Percentiles rank a stretch among this genome's conserved stretches.
Conservation (phyloP, 2,797 vertebrate genomes). For the Tarsius wallacei region DNA sequence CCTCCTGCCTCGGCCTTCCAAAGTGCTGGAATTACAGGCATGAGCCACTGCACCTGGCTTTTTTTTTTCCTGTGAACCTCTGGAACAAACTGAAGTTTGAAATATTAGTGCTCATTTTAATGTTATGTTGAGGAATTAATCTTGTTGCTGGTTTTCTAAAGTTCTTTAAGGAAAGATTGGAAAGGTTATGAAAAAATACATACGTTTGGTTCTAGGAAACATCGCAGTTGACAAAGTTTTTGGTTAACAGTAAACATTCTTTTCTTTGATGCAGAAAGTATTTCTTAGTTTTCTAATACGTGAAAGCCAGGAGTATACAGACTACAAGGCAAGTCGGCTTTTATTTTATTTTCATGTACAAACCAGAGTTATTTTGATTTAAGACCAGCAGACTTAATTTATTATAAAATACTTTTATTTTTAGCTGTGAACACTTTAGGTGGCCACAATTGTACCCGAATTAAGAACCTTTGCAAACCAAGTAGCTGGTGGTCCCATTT, state of each 20-base stretch:
- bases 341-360: not conserved
- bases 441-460: not conserved
- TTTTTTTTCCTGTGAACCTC: not conserved
- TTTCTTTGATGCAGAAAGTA: slow-evolving; percentile 6
- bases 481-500: slow-evolving; percentile 73
- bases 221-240: not conserved
- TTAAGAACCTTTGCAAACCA: slow-evolving; percentile 63
- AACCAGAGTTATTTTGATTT: slow-evolving; percentile 8
- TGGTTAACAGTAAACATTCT: not conserved
- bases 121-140: slow-evolving; percentile 1
- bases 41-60: not conserved
- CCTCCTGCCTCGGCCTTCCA: too few relatives aligned
- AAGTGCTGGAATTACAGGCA: too few relatives aligned
- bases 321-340: not conserved
- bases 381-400: not conserved
- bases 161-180: not conserved
- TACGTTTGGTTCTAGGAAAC: slow-evolving; percentile 6
- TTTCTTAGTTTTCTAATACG: not conserved
- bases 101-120: not conserved
- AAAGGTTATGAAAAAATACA: not conserved
- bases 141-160: slow-evolving; percentile 12
- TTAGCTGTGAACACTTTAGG: slow-evolving; percentile 21
- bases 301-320: not conserved
- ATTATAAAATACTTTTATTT: not conserved
- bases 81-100: not conserved